phyloP scores from a whole-genome alignment of 2,888 invertebrate genomes.

The Hemicrepidius hirtus region DNA sequence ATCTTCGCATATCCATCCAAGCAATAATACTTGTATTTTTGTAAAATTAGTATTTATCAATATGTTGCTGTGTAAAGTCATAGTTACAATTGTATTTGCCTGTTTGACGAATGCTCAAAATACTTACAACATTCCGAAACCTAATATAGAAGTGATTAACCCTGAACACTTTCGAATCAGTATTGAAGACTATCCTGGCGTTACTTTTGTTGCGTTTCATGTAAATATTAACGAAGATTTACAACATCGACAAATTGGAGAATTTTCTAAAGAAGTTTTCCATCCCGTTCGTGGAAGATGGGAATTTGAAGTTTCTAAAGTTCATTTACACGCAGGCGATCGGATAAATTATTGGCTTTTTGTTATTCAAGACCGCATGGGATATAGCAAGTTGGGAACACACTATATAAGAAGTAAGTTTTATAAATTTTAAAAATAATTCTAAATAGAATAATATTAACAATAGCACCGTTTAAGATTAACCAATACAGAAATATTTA shows the following conservation, averaged over 20 bases:
- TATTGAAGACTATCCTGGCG: conserved; percentile 69
- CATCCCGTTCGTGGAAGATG: conserved; percentile 60
- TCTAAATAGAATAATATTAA: no score
- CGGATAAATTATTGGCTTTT: conserved; percentile 68
- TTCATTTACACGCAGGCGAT: conserved; percentile 64
- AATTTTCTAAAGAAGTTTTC: conserved; percentile 63
- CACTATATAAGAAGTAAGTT: no score
- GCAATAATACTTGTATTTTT: not conserved
- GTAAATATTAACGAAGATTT: conserved; percentile 69
- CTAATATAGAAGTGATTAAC: conserved; percentile 55
- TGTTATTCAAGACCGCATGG: conserved; percentile 65
- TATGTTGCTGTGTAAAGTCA: not conserved
- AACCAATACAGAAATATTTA: no score
- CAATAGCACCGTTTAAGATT: no score
- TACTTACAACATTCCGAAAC: not conserved
- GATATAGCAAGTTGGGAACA: conserved; percentile 55
- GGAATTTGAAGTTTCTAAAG: conserved; percentile 63
- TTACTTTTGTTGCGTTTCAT: conserved; percentile 71
- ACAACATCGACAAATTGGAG: conserved; percentile 63
- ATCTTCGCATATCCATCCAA: not conserved
- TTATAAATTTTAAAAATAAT: no score
- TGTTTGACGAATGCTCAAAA: not conserved
- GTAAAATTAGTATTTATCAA: not conserved
- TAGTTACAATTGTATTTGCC: not conserved
- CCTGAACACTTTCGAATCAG: conserved; percentile 69